Evolutionary conservation across 2,888 invertebrate species (phyloP).

Genomic region (Cryptocheilus praepositus): DNA sequence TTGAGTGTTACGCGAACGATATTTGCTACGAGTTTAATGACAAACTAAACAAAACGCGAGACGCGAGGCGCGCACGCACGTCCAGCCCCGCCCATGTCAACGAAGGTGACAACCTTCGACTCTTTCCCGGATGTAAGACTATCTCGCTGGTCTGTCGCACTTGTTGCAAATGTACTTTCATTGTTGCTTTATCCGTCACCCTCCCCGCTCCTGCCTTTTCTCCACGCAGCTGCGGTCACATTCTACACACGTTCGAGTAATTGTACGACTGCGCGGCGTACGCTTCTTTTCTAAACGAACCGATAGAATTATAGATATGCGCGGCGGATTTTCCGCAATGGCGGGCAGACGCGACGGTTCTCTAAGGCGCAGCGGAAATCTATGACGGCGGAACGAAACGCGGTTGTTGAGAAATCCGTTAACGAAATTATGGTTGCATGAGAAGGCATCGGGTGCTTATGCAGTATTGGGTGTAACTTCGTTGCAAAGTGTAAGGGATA

Average conservation of each 20-base stretch:
- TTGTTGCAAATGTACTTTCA: slow-evolving; percentile 56
- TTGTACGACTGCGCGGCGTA: slow-evolving; percentile 41
- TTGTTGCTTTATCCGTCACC: slow-evolving; percentile 51
- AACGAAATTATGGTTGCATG: too few species aligned
- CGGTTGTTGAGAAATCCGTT: too few species aligned
- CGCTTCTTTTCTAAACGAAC: slow-evolving; percentile 56
- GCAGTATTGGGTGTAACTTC: too few species aligned
- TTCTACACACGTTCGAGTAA: slow-evolving; percentile 8
- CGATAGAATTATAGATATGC: slow-evolving; percentile 55
- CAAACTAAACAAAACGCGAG: slow-evolving; percentile 64
- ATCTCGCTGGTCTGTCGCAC: slow-evolving; percentile 58
- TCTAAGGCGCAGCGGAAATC: too few species aligned
- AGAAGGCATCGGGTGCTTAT: too few species aligned
- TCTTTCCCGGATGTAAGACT: slow-evolving; percentile 59
- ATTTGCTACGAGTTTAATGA: slow-evolving; percentile 61
- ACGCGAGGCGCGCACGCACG: slow-evolving; percentile 25
- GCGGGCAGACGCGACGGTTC: too few species aligned
- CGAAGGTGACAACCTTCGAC: slow-evolving; percentile 64
- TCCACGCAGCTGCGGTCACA: slow-evolving; percentile 24
- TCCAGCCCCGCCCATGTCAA: slow-evolving; percentile 37
- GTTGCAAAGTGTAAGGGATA: too few species aligned
- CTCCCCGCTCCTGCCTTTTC: slow-evolving; percentile 14
- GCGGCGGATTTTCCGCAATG: slow-evolving; percentile 31
- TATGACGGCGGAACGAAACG: too few species aligned
- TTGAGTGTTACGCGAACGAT: slow-evolving; percentile 43